A percentile compares a stretch with the other conserved stretches of the same genome.
Evolutionary conservation across 2,888 invertebrate species (phyloP).

Genomic region (Liodrosophila aerea): DNA sequence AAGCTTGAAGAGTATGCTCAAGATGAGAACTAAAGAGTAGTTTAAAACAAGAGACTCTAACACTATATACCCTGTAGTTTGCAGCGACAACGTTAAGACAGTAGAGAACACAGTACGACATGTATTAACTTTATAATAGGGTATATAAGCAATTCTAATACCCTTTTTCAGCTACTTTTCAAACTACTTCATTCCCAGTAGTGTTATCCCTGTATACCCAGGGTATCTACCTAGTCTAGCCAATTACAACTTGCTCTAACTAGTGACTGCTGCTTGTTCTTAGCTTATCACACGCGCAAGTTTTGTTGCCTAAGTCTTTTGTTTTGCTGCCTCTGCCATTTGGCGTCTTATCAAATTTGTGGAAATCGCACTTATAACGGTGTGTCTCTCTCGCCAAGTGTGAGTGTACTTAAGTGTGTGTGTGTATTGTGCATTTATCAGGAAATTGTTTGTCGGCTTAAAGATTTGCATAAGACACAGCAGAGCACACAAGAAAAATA

Average conservation of each 20-base stretch:
- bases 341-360: constrained; percentile 61
- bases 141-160: no score
- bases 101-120: no score
- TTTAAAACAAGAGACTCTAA: no score
- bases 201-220: no score
- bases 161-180: no score
- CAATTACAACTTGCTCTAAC: no score
- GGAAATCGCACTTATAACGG: constrained; percentile 67
- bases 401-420: constrained; percentile 8
- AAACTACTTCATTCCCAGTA: no score
- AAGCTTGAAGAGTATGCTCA: no score
- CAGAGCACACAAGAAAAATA: constrained; percentile 12
- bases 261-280: constrained; percentile 1
- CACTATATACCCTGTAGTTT: no score
- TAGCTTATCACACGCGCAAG: constrained; percentile 46
- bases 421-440: constrained; percentile 52
- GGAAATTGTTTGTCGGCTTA: constrained; percentile 66
- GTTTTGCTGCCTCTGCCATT: constrained; percentile 40
- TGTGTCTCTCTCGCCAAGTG: constrained; percentile 12
- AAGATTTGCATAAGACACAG: constrained; percentile 68
- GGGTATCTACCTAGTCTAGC: constrained; percentile 9
- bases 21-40: no score
- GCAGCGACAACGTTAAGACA: no score
- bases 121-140: no score
- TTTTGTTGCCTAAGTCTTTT: constrained; percentile 72